Evolutionary conservation across 2,113 vertebrate species (phyloP).

Genomic region (Genyomyrus donnyi): DNA sequence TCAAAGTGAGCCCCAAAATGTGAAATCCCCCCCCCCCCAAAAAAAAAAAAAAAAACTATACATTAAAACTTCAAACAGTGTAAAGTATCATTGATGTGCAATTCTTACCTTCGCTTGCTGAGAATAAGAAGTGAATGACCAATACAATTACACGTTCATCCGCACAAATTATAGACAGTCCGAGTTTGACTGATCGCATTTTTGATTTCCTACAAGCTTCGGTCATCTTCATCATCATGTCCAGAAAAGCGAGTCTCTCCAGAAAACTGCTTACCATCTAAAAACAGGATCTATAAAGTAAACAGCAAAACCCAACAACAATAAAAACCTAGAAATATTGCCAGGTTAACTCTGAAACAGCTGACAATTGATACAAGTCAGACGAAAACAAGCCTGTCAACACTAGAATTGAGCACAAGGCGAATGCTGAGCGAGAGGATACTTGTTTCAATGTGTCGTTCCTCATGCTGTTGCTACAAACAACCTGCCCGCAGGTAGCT

Average conservation of each 20-base stretch:
- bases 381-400: not conserved
- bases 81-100: not conserved
- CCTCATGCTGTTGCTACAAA: not conserved
- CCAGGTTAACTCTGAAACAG: not conserved
- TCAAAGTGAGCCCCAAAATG: not conserved
- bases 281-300: not conserved
- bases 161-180: not conserved
- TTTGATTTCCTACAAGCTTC: not conserved
- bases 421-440: not conserved
- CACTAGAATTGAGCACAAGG: not conserved
- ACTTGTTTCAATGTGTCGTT: not conserved
- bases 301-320: not conserved
- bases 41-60: not conserved
- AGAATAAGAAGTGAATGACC: not conserved
- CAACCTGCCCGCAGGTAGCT: not conserved
- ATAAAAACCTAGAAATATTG: not conserved
- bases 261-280: not conserved
- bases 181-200: not conserved
- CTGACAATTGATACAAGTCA: not conserved
- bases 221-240: not conserved
- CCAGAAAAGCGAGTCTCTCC: not conserved
- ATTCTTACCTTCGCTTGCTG: slow-evolving; percentile 11
- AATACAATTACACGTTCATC: not conserved
- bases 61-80: not conserved
- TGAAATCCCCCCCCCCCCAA: not conserved